A percentile compares a stretch with the other conserved stretches of the same genome.
Conservation (phyloP, 2,797 vertebrate species). For the Holocentrus rufus region DNA sequence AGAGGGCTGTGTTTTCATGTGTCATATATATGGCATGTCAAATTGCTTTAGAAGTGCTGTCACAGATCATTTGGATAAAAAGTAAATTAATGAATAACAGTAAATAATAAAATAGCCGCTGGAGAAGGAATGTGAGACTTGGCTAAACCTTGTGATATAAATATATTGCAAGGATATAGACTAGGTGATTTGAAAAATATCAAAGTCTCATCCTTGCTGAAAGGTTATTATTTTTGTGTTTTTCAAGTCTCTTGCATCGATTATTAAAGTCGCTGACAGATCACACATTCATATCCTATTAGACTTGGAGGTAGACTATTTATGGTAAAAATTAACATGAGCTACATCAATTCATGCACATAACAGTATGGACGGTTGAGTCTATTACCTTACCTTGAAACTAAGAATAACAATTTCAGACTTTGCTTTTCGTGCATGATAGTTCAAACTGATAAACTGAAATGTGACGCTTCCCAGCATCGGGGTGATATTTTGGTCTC, state of each 20-base stretch:
- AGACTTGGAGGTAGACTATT: not conserved
- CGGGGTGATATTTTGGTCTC: not conserved
- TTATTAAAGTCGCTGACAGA: not conserved
- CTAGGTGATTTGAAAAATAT: not conserved
- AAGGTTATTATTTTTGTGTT: not conserved
- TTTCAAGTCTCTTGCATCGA: not conserved
- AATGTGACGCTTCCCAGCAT: not conserved
- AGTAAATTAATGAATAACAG: too few species aligned
- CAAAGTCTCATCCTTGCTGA: not conserved
- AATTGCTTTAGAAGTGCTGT: constrained; percentile 17
- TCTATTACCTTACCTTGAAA: not conserved
- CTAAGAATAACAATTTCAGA: not conserved
- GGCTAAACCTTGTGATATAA: not conserved
- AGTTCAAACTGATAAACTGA: not conserved
- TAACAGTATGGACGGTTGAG: not conserved
- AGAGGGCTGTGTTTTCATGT: too few species aligned
- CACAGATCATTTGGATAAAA: too few species aligned
- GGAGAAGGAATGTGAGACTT: not conserved
- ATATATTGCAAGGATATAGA: not conserved
- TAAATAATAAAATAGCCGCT: too few species aligned
- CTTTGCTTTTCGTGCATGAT: not conserved
- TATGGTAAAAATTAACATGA: not conserved
- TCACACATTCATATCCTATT: not conserved
- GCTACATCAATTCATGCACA: not conserved
- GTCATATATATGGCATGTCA: constrained; percentile 17